Base-by-base conservation (phyloP, 2,797 vertebrate genomes). In the Poeciliopsis turneri region DNA sequence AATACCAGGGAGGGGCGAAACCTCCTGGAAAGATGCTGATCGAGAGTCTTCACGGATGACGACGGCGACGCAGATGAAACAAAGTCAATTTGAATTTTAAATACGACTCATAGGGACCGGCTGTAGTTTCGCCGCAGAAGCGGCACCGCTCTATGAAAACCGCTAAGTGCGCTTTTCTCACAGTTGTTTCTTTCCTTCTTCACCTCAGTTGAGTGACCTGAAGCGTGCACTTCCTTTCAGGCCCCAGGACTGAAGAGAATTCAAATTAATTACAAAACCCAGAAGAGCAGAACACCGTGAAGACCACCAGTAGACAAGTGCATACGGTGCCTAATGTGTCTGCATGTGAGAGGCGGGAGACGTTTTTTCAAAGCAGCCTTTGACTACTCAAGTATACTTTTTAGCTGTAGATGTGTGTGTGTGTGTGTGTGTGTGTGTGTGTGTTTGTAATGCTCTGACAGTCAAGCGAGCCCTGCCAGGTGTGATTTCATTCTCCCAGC, bases 401-500 rank as follows among this genome's bases (percentile, higher is more conserved):
- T 78, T 53, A 59, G 61, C 80, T 76, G 82, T 87, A 49, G 33
- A 33, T 33, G 36, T 36, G 2, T 36, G 33, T 4, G 33, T 36
- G 33, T 36, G 33, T 36, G 33, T 33, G 33, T 33, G 36, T 33
- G 2, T 33, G 33, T 3, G 33, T 33, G 33, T 33, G 33, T 33
- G 33, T 33, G 33, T 33, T 2, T 33, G 53, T 82, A 36, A 74
- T 8, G 49, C 33, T 75, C 57, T 39, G 73, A 76, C 84, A 75
- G 83, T 82, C 77, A 79, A 83, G 79, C 13, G 43, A 70, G 13
- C 84, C 76, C 41, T 68, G 84, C 88, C 92, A 94, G 93, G 92
- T 94, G 92, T 89, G 89, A 88, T 90, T 92, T 89, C 87, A 89
- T 90, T 92, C 87, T 88, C 78, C 45, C 82, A 47, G 80, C 86